Conservation (phyloP, 23 tunicate species). For the Styela clava region DNA sequence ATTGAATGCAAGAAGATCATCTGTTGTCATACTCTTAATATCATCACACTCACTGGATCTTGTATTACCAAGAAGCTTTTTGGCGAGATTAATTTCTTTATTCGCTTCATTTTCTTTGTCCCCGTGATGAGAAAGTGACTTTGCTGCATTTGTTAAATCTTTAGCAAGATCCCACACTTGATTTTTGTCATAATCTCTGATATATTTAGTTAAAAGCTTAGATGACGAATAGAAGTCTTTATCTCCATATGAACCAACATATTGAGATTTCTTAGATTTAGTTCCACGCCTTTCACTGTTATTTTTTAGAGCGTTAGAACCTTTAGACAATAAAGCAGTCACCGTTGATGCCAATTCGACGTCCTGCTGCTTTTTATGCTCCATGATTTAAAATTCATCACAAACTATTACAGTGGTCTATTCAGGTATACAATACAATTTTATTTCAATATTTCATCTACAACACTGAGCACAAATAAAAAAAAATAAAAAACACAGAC, state of each 20-base stretch:
- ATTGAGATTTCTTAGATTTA: neutral
- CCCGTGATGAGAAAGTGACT: neutral
- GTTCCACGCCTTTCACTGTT: neutral
- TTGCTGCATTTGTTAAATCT: neutral
- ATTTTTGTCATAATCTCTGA: slow-evolving; percentile 27
- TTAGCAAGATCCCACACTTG: slow-evolving; percentile 29
- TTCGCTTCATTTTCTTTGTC: neutral
- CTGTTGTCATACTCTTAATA: neutral
- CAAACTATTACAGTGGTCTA: too few species aligned
- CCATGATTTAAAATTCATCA: too few species aligned
- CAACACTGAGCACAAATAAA: too few species aligned
- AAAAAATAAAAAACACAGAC: too few species aligned
- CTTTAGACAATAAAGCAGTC: neutral
- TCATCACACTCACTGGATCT: neutral
- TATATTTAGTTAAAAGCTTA: slow-evolving; percentile 27
- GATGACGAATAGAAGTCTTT: slow-evolving; percentile 25
- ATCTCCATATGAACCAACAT: neutral
- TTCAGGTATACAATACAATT: too few species aligned
- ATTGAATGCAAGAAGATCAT: slow-evolving; percentile 6
- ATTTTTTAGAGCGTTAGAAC: neutral
- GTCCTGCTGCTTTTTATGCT: too few species aligned
- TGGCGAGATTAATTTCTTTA: slow-evolving; percentile 1
- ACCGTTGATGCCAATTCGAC: neutral
- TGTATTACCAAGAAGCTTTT: neutral
- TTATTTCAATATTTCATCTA: too few species aligned